Conservation (phyloP, 2,888 invertebrate species). For the Pammene aurita region DNA sequence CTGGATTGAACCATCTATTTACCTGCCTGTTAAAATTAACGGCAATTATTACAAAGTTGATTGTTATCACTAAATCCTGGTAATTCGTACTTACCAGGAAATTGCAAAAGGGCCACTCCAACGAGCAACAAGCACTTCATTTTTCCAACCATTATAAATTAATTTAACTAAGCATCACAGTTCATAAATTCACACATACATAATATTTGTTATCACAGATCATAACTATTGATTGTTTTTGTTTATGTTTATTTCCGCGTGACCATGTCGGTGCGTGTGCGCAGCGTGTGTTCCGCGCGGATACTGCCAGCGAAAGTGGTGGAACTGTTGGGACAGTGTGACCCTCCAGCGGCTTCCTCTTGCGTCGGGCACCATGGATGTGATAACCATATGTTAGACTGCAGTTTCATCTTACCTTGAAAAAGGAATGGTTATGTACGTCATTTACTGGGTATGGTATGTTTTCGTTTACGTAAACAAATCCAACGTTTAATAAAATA, state of each 20-base stretch:
- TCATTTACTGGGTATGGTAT: no score
- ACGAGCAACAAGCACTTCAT: constrained; percentile 75
- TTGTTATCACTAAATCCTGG: background rate
- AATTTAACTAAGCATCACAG: constrained; percentile 30
- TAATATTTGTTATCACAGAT: constrained; percentile 40
- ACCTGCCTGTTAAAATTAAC: no score
- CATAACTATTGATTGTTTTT: constrained; percentile 18
- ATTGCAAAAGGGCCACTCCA: constrained; percentile 68
- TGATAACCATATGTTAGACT: constrained; percentile 2
- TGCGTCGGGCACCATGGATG: constrained; percentile 3
- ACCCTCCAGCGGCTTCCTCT: constrained; percentile 46
- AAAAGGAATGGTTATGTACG: background rate
- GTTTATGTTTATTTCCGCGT: constrained; percentile 27
- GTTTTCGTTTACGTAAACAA: no score
- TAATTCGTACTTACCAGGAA: constrained; percentile 61
- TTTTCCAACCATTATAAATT: constrained; percentile 45
- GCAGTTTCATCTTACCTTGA: constrained; percentile 13
- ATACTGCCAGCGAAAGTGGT: constrained; percentile 74
- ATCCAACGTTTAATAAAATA: no score
- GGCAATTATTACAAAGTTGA: background rate
- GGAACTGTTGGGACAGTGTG: constrained; percentile 47
- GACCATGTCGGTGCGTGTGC: constrained; percentile 52
- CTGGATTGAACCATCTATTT: no score
- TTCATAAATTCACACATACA: constrained; percentile 13
- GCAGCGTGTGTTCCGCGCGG: constrained; percentile 58